phyloP scores from a whole-genome alignment of 1,140 invertebrate species.

The Rhagoletis pomonella region DNA sequence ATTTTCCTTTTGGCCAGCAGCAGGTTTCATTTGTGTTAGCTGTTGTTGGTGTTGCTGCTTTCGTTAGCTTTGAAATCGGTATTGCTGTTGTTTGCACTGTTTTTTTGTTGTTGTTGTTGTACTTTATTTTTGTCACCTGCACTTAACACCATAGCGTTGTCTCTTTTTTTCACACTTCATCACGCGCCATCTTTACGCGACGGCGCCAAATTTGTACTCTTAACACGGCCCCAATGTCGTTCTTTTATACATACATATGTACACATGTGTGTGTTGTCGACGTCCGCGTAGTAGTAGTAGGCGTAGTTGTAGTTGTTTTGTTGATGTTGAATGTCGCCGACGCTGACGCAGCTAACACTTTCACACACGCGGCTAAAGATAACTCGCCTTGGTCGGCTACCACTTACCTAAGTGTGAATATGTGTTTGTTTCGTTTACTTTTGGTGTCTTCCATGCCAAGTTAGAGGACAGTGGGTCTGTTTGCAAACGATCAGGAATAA shows the following conservation, averaged over 20 bases:
- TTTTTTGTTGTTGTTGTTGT: neutral
- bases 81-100: neutral
- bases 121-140: conserved; percentile 51
- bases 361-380: conserved; percentile 37
- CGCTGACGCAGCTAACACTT: conserved; percentile 13
- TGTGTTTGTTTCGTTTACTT: conserved; percentile 39
- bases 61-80: too few relatives aligned
- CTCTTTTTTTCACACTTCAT: conserved; percentile 43
- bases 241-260: neutral
- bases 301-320: neutral
- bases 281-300: neutral
- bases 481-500: neutral
- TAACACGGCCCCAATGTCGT: conserved; percentile 45
- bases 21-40: conserved; percentile 1
- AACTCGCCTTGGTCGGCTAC: conserved; percentile 27
- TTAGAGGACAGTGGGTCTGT: neutral
- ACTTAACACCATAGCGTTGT: conserved; percentile 51
- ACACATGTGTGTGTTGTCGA: neutral
- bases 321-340: neutral
- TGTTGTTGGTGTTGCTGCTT: neutral
- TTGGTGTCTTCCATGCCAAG: conserved; percentile 36
- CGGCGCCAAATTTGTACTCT: conserved; percentile 32
- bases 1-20: conserved; percentile 15
- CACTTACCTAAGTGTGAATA: conserved; percentile 42
- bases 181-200: conserved; percentile 33